These are phyloP conservation scores for Halichoeres trimaculatus DNA, from an alignment of 2,113 vertebrate species.

Conservation along the genomic window DNA sequence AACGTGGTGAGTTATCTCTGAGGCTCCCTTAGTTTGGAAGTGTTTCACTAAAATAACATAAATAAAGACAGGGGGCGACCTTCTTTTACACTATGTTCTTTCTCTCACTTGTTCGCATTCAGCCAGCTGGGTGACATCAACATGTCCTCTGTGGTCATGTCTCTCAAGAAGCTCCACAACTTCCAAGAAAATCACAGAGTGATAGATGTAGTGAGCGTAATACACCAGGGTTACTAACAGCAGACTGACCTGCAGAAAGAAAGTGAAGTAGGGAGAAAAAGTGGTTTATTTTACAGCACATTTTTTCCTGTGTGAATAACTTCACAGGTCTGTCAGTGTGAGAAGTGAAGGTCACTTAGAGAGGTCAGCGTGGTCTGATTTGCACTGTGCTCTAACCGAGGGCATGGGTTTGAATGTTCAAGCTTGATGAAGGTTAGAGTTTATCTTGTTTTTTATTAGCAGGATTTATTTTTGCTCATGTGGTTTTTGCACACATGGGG, in stretches of 20 bases:
- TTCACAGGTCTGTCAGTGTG: constrained; percentile 47
- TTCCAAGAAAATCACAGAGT: constrained; percentile 61
- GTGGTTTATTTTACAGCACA: not conserved
- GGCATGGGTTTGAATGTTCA: not conserved
- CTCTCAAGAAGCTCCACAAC: constrained; percentile 73
- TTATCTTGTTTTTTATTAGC: not conserved
- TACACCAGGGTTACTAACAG: constrained; percentile 60
- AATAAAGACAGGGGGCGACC: too few relatives aligned
- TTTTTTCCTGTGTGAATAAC: not conserved
- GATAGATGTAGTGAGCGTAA: constrained; percentile 62
- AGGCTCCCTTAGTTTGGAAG: not conserved
- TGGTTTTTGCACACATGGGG: not conserved
- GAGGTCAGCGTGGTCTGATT: constrained; percentile 41
- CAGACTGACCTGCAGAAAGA: constrained; percentile 66
- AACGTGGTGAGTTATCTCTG: not conserved
- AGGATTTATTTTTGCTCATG: not conserved
- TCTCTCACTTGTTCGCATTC: constrained; percentile 81
- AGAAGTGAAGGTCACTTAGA: constrained; percentile 34
- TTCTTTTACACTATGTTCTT: not conserved
- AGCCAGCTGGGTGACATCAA: constrained; percentile 76
- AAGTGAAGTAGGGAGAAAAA: not conserved
- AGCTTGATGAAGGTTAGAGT: not conserved
- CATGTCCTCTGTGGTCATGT: constrained; percentile 56
- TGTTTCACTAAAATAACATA: too few relatives aligned
- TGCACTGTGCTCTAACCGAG: constrained; percentile 4